These are phyloP conservation scores for Spilarctia lutea DNA, from an alignment of 2,888 invertebrate genomes.

Conservation along the genomic window DNA sequence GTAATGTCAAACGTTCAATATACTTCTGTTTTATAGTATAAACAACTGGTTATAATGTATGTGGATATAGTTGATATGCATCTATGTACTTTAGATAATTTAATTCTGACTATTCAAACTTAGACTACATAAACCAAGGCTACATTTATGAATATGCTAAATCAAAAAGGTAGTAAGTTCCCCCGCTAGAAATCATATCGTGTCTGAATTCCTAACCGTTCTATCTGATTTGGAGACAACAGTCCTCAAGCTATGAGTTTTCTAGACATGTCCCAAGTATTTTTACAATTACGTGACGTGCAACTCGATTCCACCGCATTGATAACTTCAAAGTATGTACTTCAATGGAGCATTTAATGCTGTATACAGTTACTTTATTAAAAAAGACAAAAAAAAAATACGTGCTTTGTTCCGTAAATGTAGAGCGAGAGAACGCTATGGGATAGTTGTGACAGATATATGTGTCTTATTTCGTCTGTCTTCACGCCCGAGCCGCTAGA, in stretches of 20 bases:
- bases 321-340: conserved; percentile 42
- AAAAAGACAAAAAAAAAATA: conserved; percentile 32
- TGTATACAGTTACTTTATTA: conserved; percentile 36
- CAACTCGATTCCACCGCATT: conserved; percentile 28
- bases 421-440: conserved; percentile 36
- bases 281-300: conserved; percentile 42
- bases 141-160: not conserved
- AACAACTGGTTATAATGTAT: no score
- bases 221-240: conserved; percentile 21
- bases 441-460: conserved; percentile 44
- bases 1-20: no score
- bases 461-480: conserved; percentile 36
- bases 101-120: not conserved
- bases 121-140: not conserved
- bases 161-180: not conserved
- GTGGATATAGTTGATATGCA: no score
- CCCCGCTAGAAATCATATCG: not conserved
- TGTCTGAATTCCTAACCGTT: not conserved
- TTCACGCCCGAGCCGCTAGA: conserved; percentile 57
- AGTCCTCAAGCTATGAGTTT: conserved; percentile 24
- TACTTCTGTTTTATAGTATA: no score
- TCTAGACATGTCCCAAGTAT: conserved; percentile 31
- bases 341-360: conserved; percentile 37
- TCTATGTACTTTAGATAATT: not conserved
- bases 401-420: conserved; percentile 18